phyloP scores from a whole-genome alignment of 2,797 vertebrate genomes.

The Falco berigora region DNA sequence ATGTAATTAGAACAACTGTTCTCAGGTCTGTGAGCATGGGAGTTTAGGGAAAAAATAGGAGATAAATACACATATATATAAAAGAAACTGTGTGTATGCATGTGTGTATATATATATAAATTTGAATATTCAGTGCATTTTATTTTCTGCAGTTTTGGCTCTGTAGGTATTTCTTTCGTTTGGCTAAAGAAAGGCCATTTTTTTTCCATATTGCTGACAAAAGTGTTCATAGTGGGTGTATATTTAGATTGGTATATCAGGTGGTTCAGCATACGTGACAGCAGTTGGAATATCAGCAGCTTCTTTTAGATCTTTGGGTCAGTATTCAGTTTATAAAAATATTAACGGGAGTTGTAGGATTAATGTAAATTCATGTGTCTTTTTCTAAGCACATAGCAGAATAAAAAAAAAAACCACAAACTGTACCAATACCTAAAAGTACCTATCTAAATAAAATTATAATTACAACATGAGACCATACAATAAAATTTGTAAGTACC shows the following conservation, averaged over 20 bases:
- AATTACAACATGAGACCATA: neutral
- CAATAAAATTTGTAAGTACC: neutral
- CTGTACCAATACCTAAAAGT: neutral
- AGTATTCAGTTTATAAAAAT: neutral
- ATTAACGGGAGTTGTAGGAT: neutral
- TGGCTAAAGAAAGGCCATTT: neutral
- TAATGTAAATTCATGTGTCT: neutral
- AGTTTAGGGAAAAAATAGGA: neutral
- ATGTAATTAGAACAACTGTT: neutral
- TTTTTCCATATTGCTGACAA: neutral
- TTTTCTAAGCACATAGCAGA: neutral
- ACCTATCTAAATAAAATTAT: neutral
- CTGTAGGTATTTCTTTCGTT: neutral
- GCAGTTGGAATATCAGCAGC: neutral
- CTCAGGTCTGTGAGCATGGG: neutral
- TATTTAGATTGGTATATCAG: neutral
- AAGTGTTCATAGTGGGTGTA: neutral
- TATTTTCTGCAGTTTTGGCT: neutral
- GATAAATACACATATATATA: neutral
- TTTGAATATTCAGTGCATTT: neutral
- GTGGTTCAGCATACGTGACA: neutral
- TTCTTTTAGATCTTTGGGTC: neutral
- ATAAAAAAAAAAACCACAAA: fast-evolving
- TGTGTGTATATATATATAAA: neutral
- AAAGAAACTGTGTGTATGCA: neutral